phyloP scores from a whole-genome alignment of 1,140 invertebrate genomes.

The Nixonia krombeini region DNA sequence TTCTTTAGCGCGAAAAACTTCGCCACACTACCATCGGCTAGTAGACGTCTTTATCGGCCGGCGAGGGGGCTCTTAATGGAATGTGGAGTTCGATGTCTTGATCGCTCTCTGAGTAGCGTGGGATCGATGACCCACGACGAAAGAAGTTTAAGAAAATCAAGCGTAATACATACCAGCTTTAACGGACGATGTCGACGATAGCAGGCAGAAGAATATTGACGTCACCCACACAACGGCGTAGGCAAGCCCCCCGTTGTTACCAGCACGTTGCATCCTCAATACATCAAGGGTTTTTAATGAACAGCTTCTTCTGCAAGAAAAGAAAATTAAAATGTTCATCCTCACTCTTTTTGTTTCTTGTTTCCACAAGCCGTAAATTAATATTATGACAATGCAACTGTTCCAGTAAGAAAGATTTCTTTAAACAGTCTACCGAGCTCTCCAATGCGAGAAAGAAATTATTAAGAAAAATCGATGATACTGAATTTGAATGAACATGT shows the following conservation, averaged over 20 bases:
- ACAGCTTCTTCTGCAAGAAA: slow-evolving; percentile 50
- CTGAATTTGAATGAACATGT: too few species aligned
- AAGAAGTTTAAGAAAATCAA: slow-evolving; percentile 23
- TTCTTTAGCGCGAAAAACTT: slow-evolving; percentile 24
- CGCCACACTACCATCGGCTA: background rate
- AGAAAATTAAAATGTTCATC: slow-evolving; percentile 38
- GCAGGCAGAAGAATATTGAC: slow-evolving; percentile 40
- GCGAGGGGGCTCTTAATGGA: slow-evolving; percentile 3
- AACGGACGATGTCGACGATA: slow-evolving; percentile 35
- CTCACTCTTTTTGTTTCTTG: too few species aligned
- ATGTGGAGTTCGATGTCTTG: slow-evolving; percentile 3
- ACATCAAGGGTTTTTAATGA: slow-evolving; percentile 53
- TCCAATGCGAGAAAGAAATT: too few species aligned
- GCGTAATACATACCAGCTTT: slow-evolving; percentile 37
- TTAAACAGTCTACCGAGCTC: too few species aligned
- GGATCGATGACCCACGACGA: slow-evolving; percentile 1
- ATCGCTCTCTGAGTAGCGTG: slow-evolving; percentile 19
- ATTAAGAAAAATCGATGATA: too few species aligned
- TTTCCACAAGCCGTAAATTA: too few species aligned
- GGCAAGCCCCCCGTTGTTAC: slow-evolving; percentile 49
- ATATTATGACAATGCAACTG: too few species aligned
- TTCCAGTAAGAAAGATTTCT: too few species aligned
- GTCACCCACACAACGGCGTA: slow-evolving; percentile 47
- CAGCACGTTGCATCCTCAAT: slow-evolving; percentile 49
- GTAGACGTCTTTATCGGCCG: background rate